Percentiles rank a stretch among this genome's conserved stretches.
phyloP scores from a whole-genome alignment of 2,797 vertebrate genomes.

The Staurois parvus region DNA sequence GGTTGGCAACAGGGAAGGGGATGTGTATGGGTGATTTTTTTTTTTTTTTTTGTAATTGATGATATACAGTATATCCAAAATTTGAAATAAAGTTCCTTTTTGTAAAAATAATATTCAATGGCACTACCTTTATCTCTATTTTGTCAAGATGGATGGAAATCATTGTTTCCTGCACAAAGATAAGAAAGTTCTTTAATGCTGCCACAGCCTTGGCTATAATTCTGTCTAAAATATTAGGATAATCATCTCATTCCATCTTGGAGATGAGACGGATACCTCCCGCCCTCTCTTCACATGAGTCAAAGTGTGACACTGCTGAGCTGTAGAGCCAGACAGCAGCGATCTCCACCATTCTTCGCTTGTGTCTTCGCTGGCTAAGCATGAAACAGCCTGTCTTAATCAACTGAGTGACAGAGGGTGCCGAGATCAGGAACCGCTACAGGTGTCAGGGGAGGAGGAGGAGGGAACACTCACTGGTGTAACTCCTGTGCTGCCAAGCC shows the following conservation, averaged over 20 bases:
- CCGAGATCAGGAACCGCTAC: background rate
- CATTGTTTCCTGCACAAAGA: too few species aligned
- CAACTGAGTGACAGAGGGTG: constrained; percentile 5
- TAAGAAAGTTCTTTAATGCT: too few species aligned
- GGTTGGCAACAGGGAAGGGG: too few species aligned
- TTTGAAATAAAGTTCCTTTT: too few species aligned
- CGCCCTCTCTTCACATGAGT: background rate
- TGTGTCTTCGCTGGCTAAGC: background rate
- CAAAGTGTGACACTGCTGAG: background rate
- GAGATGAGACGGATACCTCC: background rate
- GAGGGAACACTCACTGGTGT: background rate
- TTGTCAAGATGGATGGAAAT: too few species aligned
- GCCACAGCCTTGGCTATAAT: background rate
- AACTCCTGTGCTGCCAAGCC: background rate
- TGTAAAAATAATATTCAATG: too few species aligned
- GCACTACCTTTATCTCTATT: too few species aligned
- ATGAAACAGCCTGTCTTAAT: constrained; percentile 12
- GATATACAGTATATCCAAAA: too few species aligned
- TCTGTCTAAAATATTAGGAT: background rate
- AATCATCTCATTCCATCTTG: background rate
- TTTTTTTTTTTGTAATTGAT: too few species aligned
- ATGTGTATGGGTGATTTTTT: too few species aligned
- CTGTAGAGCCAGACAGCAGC: background rate
- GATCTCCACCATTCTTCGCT: background rate
- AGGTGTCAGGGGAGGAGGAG: background rate